Percentiles rank a stretch among this genome's conserved stretches.
These are phyloP conservation scores for Zoanthus gigantus DNA, from an alignment of 92 coral and sea anemone genomes.

Conservation along the genomic window DNA sequence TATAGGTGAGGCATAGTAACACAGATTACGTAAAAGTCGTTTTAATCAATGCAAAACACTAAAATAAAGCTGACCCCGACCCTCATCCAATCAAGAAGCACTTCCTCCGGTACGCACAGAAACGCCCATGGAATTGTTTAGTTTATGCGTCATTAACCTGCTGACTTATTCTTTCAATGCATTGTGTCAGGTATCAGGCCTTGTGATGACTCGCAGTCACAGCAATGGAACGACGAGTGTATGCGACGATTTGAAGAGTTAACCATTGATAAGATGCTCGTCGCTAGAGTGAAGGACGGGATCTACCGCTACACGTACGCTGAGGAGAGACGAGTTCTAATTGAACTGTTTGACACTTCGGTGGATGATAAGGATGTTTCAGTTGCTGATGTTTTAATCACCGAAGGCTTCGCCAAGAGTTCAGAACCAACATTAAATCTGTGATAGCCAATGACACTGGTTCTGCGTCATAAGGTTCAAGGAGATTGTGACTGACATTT, in stretches of 20 bases:
- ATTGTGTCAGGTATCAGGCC: conserved; percentile 48
- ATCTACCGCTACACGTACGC: conserved; percentile 49
- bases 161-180: neutral
- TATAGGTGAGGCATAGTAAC: too few relatives aligned
- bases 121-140: too few relatives aligned
- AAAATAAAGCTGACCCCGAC: too few relatives aligned
- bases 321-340: conserved; percentile 67
- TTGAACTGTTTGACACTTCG: conserved; percentile 86
- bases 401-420: conserved; percentile 69
- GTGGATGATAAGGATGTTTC: conserved; percentile 66
- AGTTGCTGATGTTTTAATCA: conserved; percentile 74
- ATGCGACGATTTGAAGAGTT: conserved; percentile 68
- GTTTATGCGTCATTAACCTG: too few relatives aligned
- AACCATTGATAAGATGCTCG: conserved; percentile 66
- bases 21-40: too few relatives aligned
- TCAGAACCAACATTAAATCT: neutral
- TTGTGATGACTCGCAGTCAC: conserved; percentile 56
- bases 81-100: too few relatives aligned
- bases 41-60: too few relatives aligned
- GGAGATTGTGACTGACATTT: neutral
- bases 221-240: conserved; percentile 86
- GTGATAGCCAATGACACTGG: neutral
- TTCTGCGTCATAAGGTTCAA: neutral
- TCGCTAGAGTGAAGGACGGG: conserved; percentile 74
- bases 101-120: too few relatives aligned